Evolutionary conservation across 2,797 vertebrate species (phyloP), one percentile per base, ranked within the genome.

Genomic region (Thunnus albacares): DNA sequence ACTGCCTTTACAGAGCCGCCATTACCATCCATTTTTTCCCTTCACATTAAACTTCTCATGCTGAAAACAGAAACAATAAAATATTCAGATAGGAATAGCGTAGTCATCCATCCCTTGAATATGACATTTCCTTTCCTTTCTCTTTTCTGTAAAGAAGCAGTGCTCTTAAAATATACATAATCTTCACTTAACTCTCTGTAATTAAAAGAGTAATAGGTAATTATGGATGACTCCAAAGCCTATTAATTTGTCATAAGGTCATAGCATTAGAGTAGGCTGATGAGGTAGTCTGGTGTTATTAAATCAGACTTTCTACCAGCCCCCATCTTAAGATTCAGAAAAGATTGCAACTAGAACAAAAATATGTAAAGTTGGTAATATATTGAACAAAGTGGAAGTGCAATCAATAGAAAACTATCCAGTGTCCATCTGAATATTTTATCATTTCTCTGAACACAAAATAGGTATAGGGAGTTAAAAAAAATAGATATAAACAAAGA

Each of bases 191-290:
- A 74, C 43, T 41, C n/a, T 35, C 47, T 57, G n/a, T 52, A 56
- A 72, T 74, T 74, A 71, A 66, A 38, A 43, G 38, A 57, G 55
- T 78, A 71, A 75, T 22, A 26, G 49, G 55, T 61, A 61, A 77
- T 77, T 66, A 66, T 33, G 57, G 59, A 56, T 55, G 28, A 63
- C 0, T 30, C 45, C 17, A 18, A 63, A 64, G 58, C 26, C 28
- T 10, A 22, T 70, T 61, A 12, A 70, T 59, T 38, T 52, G 49
- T 67, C 51, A 53, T 71, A 24, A 56, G 35, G 18, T 61, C 71
- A 53, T 5, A 30, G 17, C 26, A 17, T 38, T 33, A 18, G 62
- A 57, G 61, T 35, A 33, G 41, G 52, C 26, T 51, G 64, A 30
- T 41, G 52, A 66, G 74, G 41, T 72, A 49, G 55, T 51, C 41